A percentile compares a stretch with the other conserved stretches of the same genome.
Evolutionary conservation across 2,888 invertebrate species (phyloP).

Genomic region (Ceriagrion tenellum): DNA sequence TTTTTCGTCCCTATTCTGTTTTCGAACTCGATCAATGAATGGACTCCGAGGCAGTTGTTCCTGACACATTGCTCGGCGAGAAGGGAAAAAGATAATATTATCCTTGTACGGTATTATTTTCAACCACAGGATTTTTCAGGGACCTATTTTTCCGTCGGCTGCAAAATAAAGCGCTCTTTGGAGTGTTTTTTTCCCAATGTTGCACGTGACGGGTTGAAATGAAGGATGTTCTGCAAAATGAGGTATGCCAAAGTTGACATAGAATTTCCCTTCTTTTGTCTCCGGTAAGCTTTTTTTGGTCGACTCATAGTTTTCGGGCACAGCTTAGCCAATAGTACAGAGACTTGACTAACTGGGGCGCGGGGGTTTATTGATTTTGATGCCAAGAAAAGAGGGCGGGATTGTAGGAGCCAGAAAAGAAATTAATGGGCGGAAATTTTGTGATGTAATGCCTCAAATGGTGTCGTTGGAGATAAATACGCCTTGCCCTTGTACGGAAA

Average conservation of each 20-base stretch:
- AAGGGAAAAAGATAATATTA: not conserved
- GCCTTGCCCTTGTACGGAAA: not conserved
- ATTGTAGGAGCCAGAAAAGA: not conserved
- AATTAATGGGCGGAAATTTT: not conserved
- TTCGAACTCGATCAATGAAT: slow-evolving; percentile 46
- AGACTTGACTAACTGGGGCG: not conserved
- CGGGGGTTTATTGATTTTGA: not conserved
- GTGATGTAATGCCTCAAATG: not conserved
- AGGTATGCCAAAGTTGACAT: not conserved
- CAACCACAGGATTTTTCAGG: slow-evolving; percentile 39
- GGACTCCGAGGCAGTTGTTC: slow-evolving; percentile 46
- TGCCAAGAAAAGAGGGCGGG: not conserved
- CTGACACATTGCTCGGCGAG: not conserved
- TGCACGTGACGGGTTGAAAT: slow-evolving; percentile 29
- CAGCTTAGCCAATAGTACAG: not conserved
- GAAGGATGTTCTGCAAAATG: slow-evolving; percentile 21
- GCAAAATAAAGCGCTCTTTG: not conserved
- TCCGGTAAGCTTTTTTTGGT: not conserved
- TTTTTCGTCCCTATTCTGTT: not conserved
- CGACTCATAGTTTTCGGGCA: not conserved
- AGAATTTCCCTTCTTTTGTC: not conserved
- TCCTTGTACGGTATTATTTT: slow-evolving; percentile 15
- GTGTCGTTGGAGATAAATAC: not conserved
- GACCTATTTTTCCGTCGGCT: slow-evolving; percentile 38
- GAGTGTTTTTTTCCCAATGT: not conserved